Evolutionary conservation across 2,113 vertebrate species (phyloP).

Genomic region (Leptocoma aspasia): DNA sequence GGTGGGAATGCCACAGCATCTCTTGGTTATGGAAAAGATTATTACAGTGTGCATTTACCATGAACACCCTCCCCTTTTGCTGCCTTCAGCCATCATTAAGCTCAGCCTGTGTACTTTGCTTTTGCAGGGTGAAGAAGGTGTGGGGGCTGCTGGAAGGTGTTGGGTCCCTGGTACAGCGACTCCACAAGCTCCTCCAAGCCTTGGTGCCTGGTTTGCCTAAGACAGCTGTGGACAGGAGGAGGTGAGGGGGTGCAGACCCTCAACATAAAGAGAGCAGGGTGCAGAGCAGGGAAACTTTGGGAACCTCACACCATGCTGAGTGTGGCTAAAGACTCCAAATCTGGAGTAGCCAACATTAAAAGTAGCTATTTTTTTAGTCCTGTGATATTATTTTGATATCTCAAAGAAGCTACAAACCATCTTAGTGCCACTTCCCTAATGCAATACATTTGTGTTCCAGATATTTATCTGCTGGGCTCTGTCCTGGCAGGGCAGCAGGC

Average conservation of each 20-base stretch:
- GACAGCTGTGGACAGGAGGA: not conserved
- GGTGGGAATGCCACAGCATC: not conserved
- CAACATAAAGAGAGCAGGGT: not conserved
- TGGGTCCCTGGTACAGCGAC: not conserved
- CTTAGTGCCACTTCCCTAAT: not conserved
- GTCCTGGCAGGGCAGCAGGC: not conserved
- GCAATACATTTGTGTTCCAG: not conserved
- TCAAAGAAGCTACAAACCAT: not conserved
- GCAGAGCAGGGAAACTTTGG: not conserved
- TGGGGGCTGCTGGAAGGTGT: constrained; percentile 29
- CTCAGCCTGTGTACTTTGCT: not conserved
- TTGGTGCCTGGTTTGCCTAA: not conserved
- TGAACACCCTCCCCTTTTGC: not conserved
- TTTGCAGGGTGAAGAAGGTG: constrained; percentile 45
- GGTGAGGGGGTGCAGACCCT: not conserved
- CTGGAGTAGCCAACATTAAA: not conserved
- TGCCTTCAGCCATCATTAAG: not conserved
- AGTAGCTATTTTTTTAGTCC: not conserved
- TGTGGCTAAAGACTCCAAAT: not conserved
- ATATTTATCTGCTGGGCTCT: not conserved
- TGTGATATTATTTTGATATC: not conserved
- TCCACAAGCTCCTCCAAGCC: not conserved
- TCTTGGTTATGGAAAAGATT: not conserved
- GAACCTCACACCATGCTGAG: not conserved
- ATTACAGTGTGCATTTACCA: not conserved